Base-by-base conservation (phyloP, 2,113 vertebrate genomes). In the Triplophysa dalaica region DNA sequence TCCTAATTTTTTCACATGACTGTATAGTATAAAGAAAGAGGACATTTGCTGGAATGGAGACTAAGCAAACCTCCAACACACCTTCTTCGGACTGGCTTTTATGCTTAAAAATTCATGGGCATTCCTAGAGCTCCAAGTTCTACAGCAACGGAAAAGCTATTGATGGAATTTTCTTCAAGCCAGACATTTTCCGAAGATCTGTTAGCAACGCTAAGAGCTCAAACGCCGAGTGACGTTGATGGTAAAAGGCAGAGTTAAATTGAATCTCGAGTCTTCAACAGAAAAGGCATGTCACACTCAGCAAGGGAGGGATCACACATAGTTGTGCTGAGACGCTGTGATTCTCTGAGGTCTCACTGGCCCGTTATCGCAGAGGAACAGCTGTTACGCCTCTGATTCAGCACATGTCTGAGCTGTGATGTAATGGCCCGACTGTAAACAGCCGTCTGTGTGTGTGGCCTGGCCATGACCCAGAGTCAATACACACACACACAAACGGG, bases 371-470 rank as follows among this genome's bases (percentile, higher is more conserved):
- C 9, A 64, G 50, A 45, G 21, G 60, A 75, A 69, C 83, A 81
- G 81, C 83, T 77, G 81, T 83, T 83, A 69, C 52, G 62, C n/a
- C 61, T 75, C 56, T 68, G 45, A 76, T 17, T 75, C 75, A 66
- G 70, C 81, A 67, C 67, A 78, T 78, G 65, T 73, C 16, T 52
- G 14, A 70, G 66, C 24, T 6, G 21, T 83, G 80, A 85, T 82
- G 85, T 83, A 84, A 87, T 83, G 74, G 24, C 54, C 24, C 52
- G 66, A 68, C 38, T 77, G 84, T 85, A 82, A 85, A 87, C 86
- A 83, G 62, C 72, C 56, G 50, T 70, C 74, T 63, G 68, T 62
- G 68, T 29, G 78, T 64, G 80, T 85, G 82, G 78, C 70, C 77
- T 81, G 52, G 67, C 78, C 38, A 22, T 87, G 87, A 88, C 85